These are phyloP conservation scores for Macrotis lagotis DNA, from an alignment of 2,113 vertebrate species.

Conservation along the genomic window DNA sequence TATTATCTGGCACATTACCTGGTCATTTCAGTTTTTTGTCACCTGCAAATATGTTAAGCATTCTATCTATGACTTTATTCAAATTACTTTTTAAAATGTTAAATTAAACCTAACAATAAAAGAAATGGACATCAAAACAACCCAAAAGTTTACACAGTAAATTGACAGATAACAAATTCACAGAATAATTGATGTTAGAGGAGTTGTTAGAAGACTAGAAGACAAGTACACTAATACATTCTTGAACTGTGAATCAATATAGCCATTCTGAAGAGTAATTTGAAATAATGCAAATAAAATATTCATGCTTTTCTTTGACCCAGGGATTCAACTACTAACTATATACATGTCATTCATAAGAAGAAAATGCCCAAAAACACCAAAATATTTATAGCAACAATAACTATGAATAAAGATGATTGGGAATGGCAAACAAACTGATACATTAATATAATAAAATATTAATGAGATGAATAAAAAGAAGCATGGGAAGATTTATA, in stretches of 20 bases:
- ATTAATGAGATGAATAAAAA: too few species aligned
- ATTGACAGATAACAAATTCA: neutral
- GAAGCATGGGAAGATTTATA: too few species aligned
- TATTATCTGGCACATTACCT: neutral
- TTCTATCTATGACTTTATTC: neutral
- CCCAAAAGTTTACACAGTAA: neutral
- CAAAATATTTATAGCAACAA: constrained; percentile 1
- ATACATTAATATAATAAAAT: neutral
- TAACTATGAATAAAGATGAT: neutral
- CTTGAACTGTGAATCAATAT: neutral
- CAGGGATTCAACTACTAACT: neutral
- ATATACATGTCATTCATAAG: neutral
- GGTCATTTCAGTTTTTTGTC: neutral
- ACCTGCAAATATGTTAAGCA: neutral
- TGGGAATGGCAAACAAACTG: neutral
- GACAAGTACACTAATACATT: neutral
- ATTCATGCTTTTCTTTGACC: neutral
- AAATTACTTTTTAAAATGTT: neutral
- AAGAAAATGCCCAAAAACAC: neutral
- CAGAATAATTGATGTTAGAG: neutral
- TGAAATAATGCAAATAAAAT: neutral
- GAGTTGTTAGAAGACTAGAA: neutral
- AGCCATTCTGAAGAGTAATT: neutral
- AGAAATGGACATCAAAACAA: too few species aligned
- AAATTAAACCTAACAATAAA: neutral